Percentiles rank a stretch among this genome's conserved stretches.
Conservation (phyloP, 1,140 invertebrate species). For the silkworm (Bombyx mori) region DNA sequence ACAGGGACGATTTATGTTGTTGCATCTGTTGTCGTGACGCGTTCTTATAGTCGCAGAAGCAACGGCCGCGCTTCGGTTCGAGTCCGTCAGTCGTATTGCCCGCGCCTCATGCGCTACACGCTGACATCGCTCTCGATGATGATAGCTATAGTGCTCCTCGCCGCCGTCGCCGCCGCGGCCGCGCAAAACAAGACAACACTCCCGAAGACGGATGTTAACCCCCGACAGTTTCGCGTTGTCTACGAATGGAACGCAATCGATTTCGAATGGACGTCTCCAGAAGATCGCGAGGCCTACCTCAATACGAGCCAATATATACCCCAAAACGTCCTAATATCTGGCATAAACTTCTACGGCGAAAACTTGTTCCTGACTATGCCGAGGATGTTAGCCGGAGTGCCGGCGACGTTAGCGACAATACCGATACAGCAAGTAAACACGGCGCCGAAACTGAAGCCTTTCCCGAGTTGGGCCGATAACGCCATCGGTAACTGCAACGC, state of each 20-base stretch:
- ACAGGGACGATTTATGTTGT: slow-evolving; percentile 20
- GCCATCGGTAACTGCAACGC: slow-evolving; percentile 73
- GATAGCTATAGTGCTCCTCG: slow-evolving; percentile 38
- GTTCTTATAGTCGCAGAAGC: slow-evolving; percentile 22
- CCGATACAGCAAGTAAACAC: slow-evolving; percentile 68
- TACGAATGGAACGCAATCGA: slow-evolving; percentile 69
- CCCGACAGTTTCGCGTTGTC: slow-evolving; percentile 67
- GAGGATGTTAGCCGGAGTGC: slow-evolving; percentile 76
- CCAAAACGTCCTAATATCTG: slow-evolving; percentile 75
- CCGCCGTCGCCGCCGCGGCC: slow-evolving; percentile 36
- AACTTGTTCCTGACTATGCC: slow-evolving; percentile 77
- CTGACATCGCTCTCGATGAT: slow-evolving; percentile 25
- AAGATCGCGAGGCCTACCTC: slow-evolving; percentile 54
- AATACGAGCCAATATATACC: slow-evolving; percentile 71
- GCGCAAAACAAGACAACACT: slow-evolving; percentile 36
- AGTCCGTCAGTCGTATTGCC: slow-evolving; percentile 41
- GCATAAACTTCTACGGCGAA: slow-evolving; percentile 75
- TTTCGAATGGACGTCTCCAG: slow-evolving; percentile 59
- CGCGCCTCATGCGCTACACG: slow-evolving; percentile 45
- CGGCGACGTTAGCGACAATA: slow-evolving; percentile 76
- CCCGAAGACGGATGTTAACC: slow-evolving; percentile 28
- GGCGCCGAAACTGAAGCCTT: slow-evolving; percentile 75
- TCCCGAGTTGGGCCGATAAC: slow-evolving; percentile 79
- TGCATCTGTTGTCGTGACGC: slow-evolving; percentile 17
- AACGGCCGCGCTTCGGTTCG: slow-evolving; percentile 22